Evolutionary conservation across 2,797 vertebrate species (phyloP).

Genomic region (Manis pentadactyla): DNA sequence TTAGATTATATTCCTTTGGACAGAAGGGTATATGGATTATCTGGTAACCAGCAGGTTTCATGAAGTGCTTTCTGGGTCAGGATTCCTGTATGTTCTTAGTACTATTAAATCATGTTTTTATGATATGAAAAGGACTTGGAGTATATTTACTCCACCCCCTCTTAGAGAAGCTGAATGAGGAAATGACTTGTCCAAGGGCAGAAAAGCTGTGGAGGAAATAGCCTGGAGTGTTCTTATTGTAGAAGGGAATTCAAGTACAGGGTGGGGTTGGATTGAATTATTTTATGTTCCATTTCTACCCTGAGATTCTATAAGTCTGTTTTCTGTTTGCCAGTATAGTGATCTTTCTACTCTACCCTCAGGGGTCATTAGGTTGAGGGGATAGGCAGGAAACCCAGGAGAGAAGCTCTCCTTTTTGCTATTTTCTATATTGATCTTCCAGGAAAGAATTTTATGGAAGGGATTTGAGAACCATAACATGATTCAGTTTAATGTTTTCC

Average conservation of each 20-base stretch:
- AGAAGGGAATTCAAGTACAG: neutral
- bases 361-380: neutral
- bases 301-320: neutral
- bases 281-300: neutral
- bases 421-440: slow-evolving; percentile 55
- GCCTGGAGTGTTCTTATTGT: neutral
- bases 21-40: neutral
- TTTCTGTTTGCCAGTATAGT: neutral
- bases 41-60: neutral
- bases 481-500: slow-evolving; percentile 10
- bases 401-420: neutral
- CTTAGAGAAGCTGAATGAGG: slow-evolving; percentile 5
- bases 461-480: neutral
- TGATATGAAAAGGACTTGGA: neutral
- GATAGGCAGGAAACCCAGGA: neutral
- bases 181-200: neutral
- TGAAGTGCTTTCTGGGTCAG: neutral
- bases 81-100: neutral
- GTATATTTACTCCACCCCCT: neutral
- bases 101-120: slow-evolving; percentile 20
- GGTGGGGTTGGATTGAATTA: neutral
- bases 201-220: neutral
- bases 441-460: slow-evolving; percentile 32
- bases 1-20: slow-evolving; percentile 19
- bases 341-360: neutral